phyloP scores from a whole-genome alignment of 2,888 invertebrate genomes.

The Rhogogaster chlorosoma region DNA sequence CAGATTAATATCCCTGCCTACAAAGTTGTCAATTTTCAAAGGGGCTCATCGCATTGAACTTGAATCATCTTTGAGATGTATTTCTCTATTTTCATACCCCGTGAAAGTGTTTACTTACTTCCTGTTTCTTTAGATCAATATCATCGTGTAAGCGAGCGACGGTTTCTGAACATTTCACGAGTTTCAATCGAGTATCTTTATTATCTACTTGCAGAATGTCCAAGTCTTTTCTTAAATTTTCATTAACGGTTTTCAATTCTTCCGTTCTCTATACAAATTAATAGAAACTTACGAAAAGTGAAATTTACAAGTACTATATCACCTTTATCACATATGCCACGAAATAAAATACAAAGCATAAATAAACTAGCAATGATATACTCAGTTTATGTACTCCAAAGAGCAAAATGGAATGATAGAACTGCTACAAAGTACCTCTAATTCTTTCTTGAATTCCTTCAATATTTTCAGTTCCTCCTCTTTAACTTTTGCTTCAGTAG shows the following conservation, averaged over 20 bases:
- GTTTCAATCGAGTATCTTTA: slow-evolving; percentile 47
- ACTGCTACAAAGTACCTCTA: slow-evolving; percentile 54
- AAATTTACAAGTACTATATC: slow-evolving; percentile 1
- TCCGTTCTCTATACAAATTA: slow-evolving; percentile 54
- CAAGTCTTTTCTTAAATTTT: slow-evolving; percentile 56
- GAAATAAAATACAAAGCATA: not conserved
- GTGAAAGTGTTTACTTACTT: slow-evolving; percentile 30
- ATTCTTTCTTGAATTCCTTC: slow-evolving; percentile 58
- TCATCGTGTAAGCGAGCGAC: slow-evolving; percentile 40
- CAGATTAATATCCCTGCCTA: not conserved
- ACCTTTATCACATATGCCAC: not conserved
- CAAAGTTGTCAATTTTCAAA: not conserved
- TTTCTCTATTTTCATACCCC: not conserved
- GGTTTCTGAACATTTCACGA: slow-evolving; percentile 34
- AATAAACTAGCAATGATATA: not conserved
- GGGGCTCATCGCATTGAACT: not conserved
- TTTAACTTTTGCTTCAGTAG: slow-evolving; percentile 55
- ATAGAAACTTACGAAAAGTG: not conserved
- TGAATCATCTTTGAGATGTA: not conserved
- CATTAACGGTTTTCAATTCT: slow-evolving; percentile 55
- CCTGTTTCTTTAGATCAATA: slow-evolving; percentile 39
- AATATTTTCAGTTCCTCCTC: slow-evolving; percentile 57
- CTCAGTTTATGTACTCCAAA: not conserved
- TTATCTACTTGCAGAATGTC: slow-evolving; percentile 51
- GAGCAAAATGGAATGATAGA: not conserved